Evolutionary conservation across 2,113 vertebrate genomes (phyloP), one percentile per base, ranked within the genome.

Genomic region (Heterotilapia buettikoferi): DNA sequence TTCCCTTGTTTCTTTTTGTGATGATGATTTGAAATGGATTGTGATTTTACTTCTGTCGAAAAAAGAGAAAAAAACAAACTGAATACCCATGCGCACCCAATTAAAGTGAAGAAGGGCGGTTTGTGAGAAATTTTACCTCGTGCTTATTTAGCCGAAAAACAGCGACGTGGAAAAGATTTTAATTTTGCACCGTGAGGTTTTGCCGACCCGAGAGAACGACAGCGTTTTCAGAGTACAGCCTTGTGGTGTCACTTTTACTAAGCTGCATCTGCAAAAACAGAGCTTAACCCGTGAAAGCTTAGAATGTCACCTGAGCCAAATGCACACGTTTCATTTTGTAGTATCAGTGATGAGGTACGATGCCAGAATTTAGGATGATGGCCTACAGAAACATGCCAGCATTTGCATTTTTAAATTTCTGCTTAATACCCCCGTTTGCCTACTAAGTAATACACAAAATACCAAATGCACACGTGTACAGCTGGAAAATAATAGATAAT

Each of bases 261-360:
- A 93, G 89, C 87, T 88, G 83, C 52, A 82, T 84, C 80, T 84
- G 86, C 83, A 89, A 80, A 56, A 78, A 57, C 78, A 86, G 56
- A 92, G 88, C 87, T 93, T 90, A 93, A 86, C 85, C 82, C 26
- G 7, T 7, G 45, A 84, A 40, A 63, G 71, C 85, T 87, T 91
- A 82, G 29, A 78, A 83, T 84, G 89, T 87, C 88, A 90, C 86
- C 80, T 16, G 68, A 56, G 66, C 59, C 68, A 88, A 61, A 80
- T 16, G 80, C 73, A 86, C 38, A 45, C 38, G 61, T 86, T 91
- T 90, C 45, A 73, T 81, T 90, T 85, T 88, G 33, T 29, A 56
- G 86, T 16, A 47, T 57, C 31, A 59, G 26, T 53, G 50, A 82
- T 84, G 66, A 84, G 79, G 78, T 47, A 76, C 83, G 31, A 88